Conservation (phyloP, 1,140 invertebrate genomes). For the Caenorhabditis brenneri region DNA sequence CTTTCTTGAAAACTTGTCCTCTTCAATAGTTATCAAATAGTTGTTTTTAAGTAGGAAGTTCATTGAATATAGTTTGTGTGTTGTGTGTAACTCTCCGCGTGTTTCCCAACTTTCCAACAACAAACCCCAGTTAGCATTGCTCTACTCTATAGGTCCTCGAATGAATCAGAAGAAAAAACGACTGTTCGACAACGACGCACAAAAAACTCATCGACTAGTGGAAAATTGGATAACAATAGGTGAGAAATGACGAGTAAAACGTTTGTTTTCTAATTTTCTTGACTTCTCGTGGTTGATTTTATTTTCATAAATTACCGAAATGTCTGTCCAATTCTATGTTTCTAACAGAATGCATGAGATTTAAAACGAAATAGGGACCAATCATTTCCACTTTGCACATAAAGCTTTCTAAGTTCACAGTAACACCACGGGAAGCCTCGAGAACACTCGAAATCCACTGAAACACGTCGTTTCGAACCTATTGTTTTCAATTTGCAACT, state of each 20-base stretch:
- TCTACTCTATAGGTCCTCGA: slow-evolving; percentile 2
- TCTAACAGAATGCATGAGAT: background rate
- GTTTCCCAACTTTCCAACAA: background rate
- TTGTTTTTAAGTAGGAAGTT: background rate
- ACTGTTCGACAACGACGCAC: background rate
- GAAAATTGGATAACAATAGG: slow-evolving; percentile 29
- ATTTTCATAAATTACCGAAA: background rate
- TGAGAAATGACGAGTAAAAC: slow-evolving; percentile 25
- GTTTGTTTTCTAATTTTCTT: background rate
- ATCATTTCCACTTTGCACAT: background rate
- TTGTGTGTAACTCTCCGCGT: background rate
- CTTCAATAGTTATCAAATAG: too few species aligned
- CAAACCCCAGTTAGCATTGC: background rate
- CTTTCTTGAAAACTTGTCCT: background rate
- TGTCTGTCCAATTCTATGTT: background rate
- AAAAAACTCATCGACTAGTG: background rate
- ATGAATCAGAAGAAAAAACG: slow-evolving; percentile 9
- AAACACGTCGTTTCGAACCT: slow-evolving; percentile 36
- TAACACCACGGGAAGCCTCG: slow-evolving; percentile 5
- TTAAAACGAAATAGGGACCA: background rate
- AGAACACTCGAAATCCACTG: background rate
- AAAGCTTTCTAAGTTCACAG: background rate
- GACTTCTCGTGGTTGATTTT: slow-evolving; percentile 21
- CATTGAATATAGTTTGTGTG: background rate
- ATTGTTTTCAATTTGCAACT: background rate